These are phyloP conservation scores for Cyprinodon brontotheroides DNA, from an alignment of 2,113 vertebrate species.

Conservation along the genomic window DNA sequence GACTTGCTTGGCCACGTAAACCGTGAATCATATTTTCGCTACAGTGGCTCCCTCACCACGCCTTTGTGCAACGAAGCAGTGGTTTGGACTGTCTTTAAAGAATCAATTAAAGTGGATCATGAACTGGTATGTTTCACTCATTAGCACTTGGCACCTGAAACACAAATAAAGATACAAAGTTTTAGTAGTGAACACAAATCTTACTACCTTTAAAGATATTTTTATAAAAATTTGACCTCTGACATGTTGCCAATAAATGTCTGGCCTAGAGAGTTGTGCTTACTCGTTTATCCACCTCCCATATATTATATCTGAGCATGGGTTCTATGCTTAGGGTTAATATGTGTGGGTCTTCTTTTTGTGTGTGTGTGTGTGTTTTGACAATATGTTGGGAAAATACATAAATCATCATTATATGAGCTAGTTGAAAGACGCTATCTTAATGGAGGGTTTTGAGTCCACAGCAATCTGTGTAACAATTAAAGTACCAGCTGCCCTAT, in stretches of 20 bases:
- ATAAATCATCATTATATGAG: too few species aligned
- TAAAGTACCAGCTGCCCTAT: too few species aligned
- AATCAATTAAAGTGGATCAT: conserved; percentile 61
- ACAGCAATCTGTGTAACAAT: too few species aligned
- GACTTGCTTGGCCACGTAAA: conserved; percentile 63
- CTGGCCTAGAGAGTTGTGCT: background rate
- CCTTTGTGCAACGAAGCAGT: conserved; percentile 75
- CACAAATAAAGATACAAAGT: background rate
- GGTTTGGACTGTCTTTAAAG: conserved; percentile 77
- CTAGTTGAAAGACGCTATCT: too few species aligned
- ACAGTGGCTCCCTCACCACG: conserved; percentile 77
- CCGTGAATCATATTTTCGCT: conserved; percentile 64
- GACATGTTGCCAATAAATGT: background rate
- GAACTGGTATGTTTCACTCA: conserved; percentile 64
- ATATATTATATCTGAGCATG: background rate
- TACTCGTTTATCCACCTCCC: background rate
- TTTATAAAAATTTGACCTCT: too few species aligned
- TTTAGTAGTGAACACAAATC: background rate
- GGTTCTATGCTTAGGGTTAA: too few species aligned
- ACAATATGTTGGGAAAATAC: too few species aligned
- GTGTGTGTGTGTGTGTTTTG: too few species aligned
- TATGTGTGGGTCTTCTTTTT: too few species aligned
- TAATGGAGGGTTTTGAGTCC: too few species aligned
- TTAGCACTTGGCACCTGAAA: background rate
- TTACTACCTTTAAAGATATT: too few species aligned